phyloP scores from a whole-genome alignment of 1,140 invertebrate species.

The Zophobas atratus region DNA sequence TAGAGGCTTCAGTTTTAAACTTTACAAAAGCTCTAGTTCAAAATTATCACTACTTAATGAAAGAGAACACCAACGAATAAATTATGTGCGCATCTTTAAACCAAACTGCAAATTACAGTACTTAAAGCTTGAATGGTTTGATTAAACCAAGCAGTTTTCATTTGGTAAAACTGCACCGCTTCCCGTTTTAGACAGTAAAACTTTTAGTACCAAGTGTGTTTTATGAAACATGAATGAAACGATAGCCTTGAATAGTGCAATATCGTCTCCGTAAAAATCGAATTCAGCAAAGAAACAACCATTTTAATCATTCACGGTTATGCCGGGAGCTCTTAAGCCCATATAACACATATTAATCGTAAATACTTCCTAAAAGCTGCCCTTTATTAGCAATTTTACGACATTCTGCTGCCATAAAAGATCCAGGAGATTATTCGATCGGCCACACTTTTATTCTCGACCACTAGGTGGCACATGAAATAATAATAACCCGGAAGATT shows the following conservation, averaged over 20 bases:
- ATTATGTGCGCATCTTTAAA: no score
- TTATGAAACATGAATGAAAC: conserved; percentile 7
- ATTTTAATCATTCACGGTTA: conserved; percentile 40
- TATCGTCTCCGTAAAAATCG: conserved; percentile 12
- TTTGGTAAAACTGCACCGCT: no score
- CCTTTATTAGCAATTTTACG: conserved; percentile 43
- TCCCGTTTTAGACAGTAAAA: not conserved
- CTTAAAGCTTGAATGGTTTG: no score
- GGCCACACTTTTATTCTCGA: conserved; percentile 5
- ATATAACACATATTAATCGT: conserved; percentile 42
- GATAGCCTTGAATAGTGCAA: conserved; percentile 4
- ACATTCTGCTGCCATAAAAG: conserved; percentile 28
- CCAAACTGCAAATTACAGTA: no score
- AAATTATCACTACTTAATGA: no score
- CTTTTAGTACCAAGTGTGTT: not conserved
- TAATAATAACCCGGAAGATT: conserved; percentile 11
- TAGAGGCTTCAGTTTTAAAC: no score
- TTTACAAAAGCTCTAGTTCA: no score
- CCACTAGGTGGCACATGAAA: conserved; percentile 34
- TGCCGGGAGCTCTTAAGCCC: conserved; percentile 25
- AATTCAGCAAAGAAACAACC: conserved; percentile 30
- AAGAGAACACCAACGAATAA: no score
- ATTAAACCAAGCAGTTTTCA: no score
- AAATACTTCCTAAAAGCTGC: conserved; percentile 37
- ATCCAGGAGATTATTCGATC: conserved; percentile 35